These are phyloP conservation scores for Xylota sylvarum DNA, from an alignment of 2,888 invertebrate genomes.

Conservation along the genomic window DNA sequence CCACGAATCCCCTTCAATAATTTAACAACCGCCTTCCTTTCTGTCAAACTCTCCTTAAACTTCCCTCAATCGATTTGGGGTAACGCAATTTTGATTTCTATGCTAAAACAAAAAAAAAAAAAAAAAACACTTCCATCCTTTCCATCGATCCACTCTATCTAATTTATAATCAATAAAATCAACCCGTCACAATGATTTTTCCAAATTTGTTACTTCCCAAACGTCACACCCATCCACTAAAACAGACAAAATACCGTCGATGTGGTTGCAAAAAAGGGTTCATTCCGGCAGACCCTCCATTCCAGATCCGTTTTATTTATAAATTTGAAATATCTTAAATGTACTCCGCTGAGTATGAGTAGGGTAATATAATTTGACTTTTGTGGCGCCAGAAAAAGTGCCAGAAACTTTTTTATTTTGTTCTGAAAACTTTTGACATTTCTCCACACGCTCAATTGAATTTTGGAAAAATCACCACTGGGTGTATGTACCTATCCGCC, in stretches of 20 bases:
- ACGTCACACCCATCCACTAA: neutral
- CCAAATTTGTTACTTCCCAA: conserved; percentile 17
- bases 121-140: neutral
- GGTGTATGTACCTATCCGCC: neutral
- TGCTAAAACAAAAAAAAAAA: conserved; percentile 13
- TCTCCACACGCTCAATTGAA: conserved; percentile 32
- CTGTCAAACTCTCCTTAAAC: conserved; percentile 13
- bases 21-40: conserved; percentile 11
- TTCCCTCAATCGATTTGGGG: conserved; percentile 27
- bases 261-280: conserved; percentile 11
- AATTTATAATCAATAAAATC: conserved; percentile 70
- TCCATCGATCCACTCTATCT: conserved; percentile 32
- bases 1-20: conserved; percentile 12
- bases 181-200: conserved; percentile 56
- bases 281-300: neutral
- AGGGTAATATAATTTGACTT: conserved; percentile 23
- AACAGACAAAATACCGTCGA: neutral
- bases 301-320: conserved; percentile 7
- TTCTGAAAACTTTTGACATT: conserved; percentile 37
- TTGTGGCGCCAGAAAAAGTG: conserved; percentile 23
- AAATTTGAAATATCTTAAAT: conserved; percentile 13
- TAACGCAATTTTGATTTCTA: conserved; percentile 42
- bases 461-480: neutral
- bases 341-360: neutral
- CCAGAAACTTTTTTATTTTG: conserved; percentile 11